Conservation (phyloP, 1,140 invertebrate genomes). For the roundworm (Caenorhabditis elegans) region WBcel235 BX284605.5:20479501-20480000, state of each 20-base stretch:
- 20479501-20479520: too few relatives aligned
- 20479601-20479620: too few relatives aligned
- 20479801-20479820: constrained; percentile 97
- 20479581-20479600: too few relatives aligned
- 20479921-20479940: constrained; percentile 97
- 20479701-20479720: constrained; percentile 97
- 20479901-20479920: constrained; percentile 90
- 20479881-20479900: constrained; percentile 98
- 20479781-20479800: constrained; percentile 90
- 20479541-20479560: too few relatives aligned
- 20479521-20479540: too few relatives aligned
- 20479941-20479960: constrained; percentile 99
- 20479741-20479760: constrained; percentile 93
- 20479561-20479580: too few relatives aligned
- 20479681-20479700: constrained; percentile 82
- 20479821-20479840: constrained; percentile 80
- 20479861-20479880: constrained; percentile 90
- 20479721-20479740: constrained; percentile 96
- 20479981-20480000: constrained; percentile 53
- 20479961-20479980: constrained; percentile 91
- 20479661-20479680: too few relatives aligned
- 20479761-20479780: constrained; percentile 95
- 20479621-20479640: too few relatives aligned
- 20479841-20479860: constrained; percentile 97
- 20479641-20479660: too few relatives aligned